Evolutionary conservation across 2,797 vertebrate species (phyloP).

Genomic region (Microcaecilia unicolor): DNA sequence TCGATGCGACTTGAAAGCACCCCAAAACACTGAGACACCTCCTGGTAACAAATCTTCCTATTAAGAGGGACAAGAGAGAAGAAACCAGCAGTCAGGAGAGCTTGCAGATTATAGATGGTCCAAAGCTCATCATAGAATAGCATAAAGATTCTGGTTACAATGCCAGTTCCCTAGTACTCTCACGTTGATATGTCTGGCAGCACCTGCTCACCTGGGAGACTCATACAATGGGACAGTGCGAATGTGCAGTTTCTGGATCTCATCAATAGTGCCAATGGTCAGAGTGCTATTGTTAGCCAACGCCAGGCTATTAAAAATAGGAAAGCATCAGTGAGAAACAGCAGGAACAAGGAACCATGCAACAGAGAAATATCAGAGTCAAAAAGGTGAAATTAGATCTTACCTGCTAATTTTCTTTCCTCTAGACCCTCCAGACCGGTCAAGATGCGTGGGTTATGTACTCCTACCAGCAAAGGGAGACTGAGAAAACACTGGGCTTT

Average conservation of each 20-base stretch:
- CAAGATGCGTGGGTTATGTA: no score
- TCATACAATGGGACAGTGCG: conserved; percentile 93
- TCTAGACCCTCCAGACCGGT: no score
- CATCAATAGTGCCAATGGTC: conserved; percentile 94
- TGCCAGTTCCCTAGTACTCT: background rate
- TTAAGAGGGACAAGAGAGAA: background rate
- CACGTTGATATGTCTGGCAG: no score
- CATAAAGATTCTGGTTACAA: background rate
- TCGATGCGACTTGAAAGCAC: conserved; percentile 92
- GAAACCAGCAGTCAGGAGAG: background rate
- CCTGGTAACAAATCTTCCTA: conserved; percentile 97
- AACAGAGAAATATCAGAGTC: no score
- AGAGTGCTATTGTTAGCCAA: conserved; percentile 96
- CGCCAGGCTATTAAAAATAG: conserved; percentile 67
- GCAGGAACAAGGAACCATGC: background rate
- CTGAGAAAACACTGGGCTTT: no score
- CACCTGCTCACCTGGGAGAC: conserved; percentile 77
- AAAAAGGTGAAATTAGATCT: no score
- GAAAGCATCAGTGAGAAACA: background rate
- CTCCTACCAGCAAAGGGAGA: no score
- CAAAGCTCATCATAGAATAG: background rate
- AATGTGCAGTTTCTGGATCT: conserved; percentile 97
- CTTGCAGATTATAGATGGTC: background rate
- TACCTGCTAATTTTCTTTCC: no score
- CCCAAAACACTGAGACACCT: conserved; percentile 94